Evolutionary conservation across 2,113 vertebrate species (phyloP).

Genomic region (Chaetorhynchus papuensis): DNA sequence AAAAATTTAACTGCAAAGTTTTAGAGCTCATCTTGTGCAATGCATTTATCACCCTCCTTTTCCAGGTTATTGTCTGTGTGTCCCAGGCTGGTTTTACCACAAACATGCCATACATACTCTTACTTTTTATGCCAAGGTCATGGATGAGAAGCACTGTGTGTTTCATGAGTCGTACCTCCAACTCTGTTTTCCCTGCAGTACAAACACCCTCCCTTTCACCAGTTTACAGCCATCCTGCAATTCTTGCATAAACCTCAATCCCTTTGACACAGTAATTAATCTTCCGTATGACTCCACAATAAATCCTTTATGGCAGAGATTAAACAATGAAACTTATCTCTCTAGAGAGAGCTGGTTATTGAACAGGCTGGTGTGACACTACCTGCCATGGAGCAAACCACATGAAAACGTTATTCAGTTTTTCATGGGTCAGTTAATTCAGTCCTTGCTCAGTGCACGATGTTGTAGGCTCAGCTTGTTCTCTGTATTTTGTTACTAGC

Average conservation of each 20-base stretch:
- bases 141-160: not conserved
- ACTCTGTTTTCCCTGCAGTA: not conserved
- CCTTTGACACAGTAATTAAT: not conserved
- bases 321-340: not conserved
- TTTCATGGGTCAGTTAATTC: not conserved
- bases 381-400: not conserved
- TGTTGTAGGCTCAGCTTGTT: not conserved
- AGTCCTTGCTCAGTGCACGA: not conserved
- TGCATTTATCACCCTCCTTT: not conserved
- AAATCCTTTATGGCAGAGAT: not conserved
- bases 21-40: not conserved
- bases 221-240: not conserved
- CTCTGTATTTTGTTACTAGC: not conserved
- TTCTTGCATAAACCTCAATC: not conserved
- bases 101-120: not conserved
- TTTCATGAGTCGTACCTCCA: not conserved
- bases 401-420: not conserved
- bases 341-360: not conserved
- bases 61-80: not conserved
- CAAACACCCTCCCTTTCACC: not conserved
- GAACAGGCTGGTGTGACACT: not conserved
- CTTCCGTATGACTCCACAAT: not conserved
- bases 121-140: not conserved
- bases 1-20: not conserved
- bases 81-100: not conserved